Percentiles rank a stretch among this genome's conserved stretches.
Evolutionary conservation across 2,888 invertebrate genomes (phyloP).

Genomic region (Drosophila putrida): DNA sequence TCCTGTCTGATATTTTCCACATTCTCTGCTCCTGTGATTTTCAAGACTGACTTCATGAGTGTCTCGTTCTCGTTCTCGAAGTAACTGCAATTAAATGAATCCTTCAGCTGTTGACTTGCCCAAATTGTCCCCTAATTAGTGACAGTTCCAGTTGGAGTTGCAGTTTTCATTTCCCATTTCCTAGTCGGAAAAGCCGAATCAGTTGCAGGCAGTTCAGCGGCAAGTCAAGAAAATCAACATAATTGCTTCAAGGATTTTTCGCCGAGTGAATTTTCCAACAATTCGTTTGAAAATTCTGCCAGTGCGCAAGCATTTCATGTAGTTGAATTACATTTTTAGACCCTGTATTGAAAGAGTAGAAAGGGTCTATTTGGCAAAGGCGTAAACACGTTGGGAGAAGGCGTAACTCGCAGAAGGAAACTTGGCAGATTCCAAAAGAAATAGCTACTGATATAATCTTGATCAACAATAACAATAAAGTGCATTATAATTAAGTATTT

Average conservation of each 20-base stretch:
- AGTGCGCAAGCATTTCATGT: constrained; percentile 43
- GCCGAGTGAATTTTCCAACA: constrained; percentile 24
- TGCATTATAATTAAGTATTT: too few species aligned
- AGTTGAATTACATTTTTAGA: constrained; percentile 42
- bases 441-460: too few species aligned
- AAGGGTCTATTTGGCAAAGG: background rate
- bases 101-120: constrained; percentile 27
- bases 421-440: too few species aligned
- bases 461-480: too few species aligned
- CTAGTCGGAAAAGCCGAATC: constrained; percentile 2
- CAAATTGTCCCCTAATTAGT: constrained; percentile 57
- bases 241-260: constrained; percentile 59
- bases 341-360: background rate
- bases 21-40: background rate
- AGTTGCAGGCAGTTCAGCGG: constrained; percentile 6
- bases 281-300: constrained; percentile 47
- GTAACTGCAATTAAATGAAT: constrained; percentile 59
- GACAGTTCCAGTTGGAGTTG: constrained; percentile 16
- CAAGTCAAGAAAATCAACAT: constrained; percentile 59
- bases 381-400: too few species aligned
- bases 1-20: constrained; percentile 31
- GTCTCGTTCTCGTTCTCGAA: constrained; percentile 10
- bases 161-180: constrained; percentile 10
- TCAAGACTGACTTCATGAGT: constrained; percentile 1
- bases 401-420: too few species aligned